A percentile compares a stretch with the other conserved stretches of the same genome.
Evolutionary conservation across 2,113 vertebrate species (phyloP).

Genomic region (Larimichthys crocea): DNA sequence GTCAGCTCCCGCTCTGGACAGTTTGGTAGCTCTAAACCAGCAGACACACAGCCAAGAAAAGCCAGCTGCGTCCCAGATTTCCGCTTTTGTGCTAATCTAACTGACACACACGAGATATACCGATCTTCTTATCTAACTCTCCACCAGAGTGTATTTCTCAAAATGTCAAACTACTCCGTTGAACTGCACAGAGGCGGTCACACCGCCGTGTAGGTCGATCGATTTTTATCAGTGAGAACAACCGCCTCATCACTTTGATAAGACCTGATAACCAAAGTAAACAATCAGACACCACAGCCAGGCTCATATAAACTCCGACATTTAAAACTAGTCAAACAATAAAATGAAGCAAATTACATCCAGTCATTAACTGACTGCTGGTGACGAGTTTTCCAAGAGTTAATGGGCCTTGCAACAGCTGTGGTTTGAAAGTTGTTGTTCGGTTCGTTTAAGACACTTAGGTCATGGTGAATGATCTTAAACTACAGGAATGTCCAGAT

Average conservation of each 20-base stretch:
- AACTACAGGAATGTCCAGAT: background rate
- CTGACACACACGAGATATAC: background rate
- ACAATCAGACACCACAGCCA: background rate
- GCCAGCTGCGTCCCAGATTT: background rate
- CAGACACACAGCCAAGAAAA: no score
- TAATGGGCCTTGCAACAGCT: background rate
- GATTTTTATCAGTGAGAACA: slow-evolving; percentile 4
- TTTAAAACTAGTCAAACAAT: background rate
- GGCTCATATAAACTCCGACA: no score
- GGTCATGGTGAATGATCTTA: background rate
- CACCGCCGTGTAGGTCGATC: background rate
- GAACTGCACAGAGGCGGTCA: background rate
- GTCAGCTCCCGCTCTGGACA: no score
- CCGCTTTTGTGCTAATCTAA: background rate
- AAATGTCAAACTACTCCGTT: background rate
- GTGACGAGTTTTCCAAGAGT: no score
- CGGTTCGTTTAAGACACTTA: background rate
- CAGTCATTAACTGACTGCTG: no score
- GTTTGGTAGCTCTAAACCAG: no score
- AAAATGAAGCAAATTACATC: no score
- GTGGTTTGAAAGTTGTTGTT: background rate
- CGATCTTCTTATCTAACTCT: background rate
- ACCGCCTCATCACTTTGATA: background rate
- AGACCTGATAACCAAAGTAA: slow-evolving; percentile 29
- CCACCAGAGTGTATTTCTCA: background rate